Base-by-base conservation (phyloP, 2,113 vertebrate species). In the Oceanites oceanicus region DNA sequence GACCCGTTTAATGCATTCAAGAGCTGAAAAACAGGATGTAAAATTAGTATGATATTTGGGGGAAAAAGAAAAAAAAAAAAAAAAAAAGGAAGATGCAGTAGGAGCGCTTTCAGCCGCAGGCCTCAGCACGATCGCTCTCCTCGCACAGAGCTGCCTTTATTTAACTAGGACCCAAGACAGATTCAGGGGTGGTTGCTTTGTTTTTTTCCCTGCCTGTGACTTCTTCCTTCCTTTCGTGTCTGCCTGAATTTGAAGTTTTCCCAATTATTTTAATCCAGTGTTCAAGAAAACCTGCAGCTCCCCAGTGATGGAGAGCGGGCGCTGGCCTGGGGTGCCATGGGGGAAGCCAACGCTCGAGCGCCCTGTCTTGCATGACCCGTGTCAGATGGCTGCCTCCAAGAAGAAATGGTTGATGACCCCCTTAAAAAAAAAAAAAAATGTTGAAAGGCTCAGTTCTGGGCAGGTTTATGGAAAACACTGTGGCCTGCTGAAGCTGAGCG, bases 371-470 rank as follows among this genome's bases (percentile, higher is more conserved):
- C 47, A 19, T 26, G 32, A 30, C 38, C 30, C 1, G 0, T 13
- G 44, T 61, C 3, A 2, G 26, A 20, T 0, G 0, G 32, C 62
- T 72, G 44, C 16, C 32, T 50, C 32, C 1, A 13, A 53, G 27
- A 80, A 67, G 16, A 72, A 89, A 61, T 23, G 5, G 34, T 50
- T 36, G 52, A 78, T 81, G 56, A 25, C 12, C 7, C 8, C 10
- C 15, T 44, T 32, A 50, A 45, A 63, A 80, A 49, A 25, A 49
- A 21, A 10, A 3, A 5, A 38, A 38, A 38, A 38, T 38, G 38
- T 15, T 36, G 14, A 79, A 74, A 66, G 32, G 4, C 36, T 77
- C 20, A 3, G 18, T 70, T 88, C 27, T 91, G 38, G 38, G 27
- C 6, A 73, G 36, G 25, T 62, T 83, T 62, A 4, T 55, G 58